Evolutionary conservation across 1,140 invertebrate genomes (phyloP), one percentile per base, ranked within the genome.

Genomic region (Bombus difficillimus): DNA sequence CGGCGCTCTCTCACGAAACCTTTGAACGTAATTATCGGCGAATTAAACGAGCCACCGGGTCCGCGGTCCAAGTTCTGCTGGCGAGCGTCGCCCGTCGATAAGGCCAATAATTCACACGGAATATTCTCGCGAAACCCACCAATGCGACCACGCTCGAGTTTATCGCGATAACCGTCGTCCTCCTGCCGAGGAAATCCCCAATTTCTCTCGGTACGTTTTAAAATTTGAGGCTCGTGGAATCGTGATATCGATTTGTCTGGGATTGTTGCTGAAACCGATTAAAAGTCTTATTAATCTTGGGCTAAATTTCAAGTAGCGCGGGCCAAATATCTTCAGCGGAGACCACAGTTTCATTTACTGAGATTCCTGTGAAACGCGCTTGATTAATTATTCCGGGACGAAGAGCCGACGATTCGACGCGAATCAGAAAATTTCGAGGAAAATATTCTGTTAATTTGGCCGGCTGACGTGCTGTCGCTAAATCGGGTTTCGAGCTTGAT

Each of bases 371-470:
- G 68, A 78, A 47, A 62, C n/a, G 28, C 62, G 53, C 74, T 53
- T 77, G 64, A 80, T 90, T 89, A 86, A 87, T 89, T 87, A 87
- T 90, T 85, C 81, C 47, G 2, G 47, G 64, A 32, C 22, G 18
- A 73, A 18, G 28, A 32, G 28, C 13, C 47, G 34, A 66, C 41
- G 37, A 34, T 25, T 34, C 68, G 59, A 25, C 43, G 13, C 66
- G 39, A 39, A 18, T 43, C 62, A n/a, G 64, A 86, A 86, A 88
- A 81, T 81, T 75, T 43, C 43, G 8, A 74, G 71, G 74, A 76
- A 83, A 84, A 89, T 72, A 53, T 62, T 53, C 84, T 69, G 88
- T 85, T 82, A 89, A 83, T 88, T 86, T 81, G 59, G 47, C 39
- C 59, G 57, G 47, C 53, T 47, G 32, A 66, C 37, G 10, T 64